Base-by-base conservation (phyloP, 2,797 vertebrate species). In the Hyperoplus lanceolatus region DNA sequence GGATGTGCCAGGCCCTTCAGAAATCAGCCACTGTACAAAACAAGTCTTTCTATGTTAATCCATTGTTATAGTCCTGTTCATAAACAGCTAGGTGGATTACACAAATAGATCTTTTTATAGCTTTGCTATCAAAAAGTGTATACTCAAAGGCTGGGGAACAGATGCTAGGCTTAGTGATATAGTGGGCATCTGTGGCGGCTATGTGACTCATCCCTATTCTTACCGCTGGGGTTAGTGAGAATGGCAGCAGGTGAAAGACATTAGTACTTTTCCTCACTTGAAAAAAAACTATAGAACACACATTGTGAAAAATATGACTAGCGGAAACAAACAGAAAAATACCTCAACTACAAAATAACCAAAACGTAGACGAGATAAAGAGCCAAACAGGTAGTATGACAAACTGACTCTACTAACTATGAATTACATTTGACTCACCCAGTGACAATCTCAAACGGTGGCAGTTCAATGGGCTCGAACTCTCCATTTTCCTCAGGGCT, bases 371-470 rank as follows among this genome's bases (percentile, higher is more conserved):
- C 39, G 42, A 46, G 54, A 75, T 46, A 62, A 45, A 79, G 46
- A 51, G 39, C 6, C 57, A 67, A 57, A 45, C 53, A 56, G 15
- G 50, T 77, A 62, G 13, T 14, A 15, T 12, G 6, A 65, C 11
- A 14, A 11, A 8, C 12, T 57, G 16, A 42, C 4, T 70, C 7
- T 5, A 51, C 7, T 5, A 51, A 54, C 42, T 46, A 3, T 15
- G 73, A 46, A 3, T 48, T 49, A 58, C 68, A 13, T 88, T 53
- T 70, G 64, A 92, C 97, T 93, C 93, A 99, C 98, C 98, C 98
- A 46, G 94, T 94, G 80, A 99, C 94, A 55, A 98, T 97, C 90
- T 99, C 97, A 86, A 99, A 99, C 0, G 98, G 98, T 0, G 97
- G 97, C 80, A 99, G 94, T 45, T 99, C 96, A 15, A 97, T 96